Evolutionary conservation across 2,113 vertebrate species (phyloP), one percentile per base, ranked within the genome.

Genomic region (Fukomys damarensis): DNA sequence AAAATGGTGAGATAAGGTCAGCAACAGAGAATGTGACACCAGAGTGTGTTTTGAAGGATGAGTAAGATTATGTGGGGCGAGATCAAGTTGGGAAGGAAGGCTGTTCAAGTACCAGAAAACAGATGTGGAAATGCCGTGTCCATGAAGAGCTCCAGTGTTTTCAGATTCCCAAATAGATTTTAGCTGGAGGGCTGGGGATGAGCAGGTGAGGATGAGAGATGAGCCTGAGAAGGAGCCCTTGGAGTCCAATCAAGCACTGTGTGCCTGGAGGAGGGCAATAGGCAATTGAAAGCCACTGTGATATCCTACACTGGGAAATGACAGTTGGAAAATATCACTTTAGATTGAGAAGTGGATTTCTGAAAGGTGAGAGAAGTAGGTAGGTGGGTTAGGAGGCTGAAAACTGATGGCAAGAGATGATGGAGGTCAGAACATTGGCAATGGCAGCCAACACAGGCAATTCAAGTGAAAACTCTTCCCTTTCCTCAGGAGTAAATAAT

Each of bases 171-270:
- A 35, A 2, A 4, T 3, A 3, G 38, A 35, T 28, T 26, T 35
- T 20, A 49, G 43, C 20, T 2, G 24, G 30, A 52, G 63, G 10
- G 26, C 38, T 38, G 84, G 61, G 5, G 3, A 30, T 0, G 0
- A 0, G n/a, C 0, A 22, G 58, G 24, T 38, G 19, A 24, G 26
- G 24, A 3, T 4, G 38, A 1, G 10, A 56, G 59, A 14, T 3
- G 24, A 81, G 58, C 16, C 9, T 38, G 59, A 46, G 83, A 30
- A 20, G 82, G n/a, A 24, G 43, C 20, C 46, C 5, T 0, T 1
- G 35, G 4, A 58, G 49, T 30, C 11, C 19, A 14, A 1, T 16
- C 22, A 7, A 83, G 56, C 6, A 13, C 80, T 12, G 81, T 13
- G 26, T 20, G 3, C 35, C 74, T 26, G 16, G 32, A 26, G 19